These are phyloP conservation scores for Sapayoa aenigma DNA, from an alignment of 2,113 vertebrate species.

Conservation along the genomic window DNA sequence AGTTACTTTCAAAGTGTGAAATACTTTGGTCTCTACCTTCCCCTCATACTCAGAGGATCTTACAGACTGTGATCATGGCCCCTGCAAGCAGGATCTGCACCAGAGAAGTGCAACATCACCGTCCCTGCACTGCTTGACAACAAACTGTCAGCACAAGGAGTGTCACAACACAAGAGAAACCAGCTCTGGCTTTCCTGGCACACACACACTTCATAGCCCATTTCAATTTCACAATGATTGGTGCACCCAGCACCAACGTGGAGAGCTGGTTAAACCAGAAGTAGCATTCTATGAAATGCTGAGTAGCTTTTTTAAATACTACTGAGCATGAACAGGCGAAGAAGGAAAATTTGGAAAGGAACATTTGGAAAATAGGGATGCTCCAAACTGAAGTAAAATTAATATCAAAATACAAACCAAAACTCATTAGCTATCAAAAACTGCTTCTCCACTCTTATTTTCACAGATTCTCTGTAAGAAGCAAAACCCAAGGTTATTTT, in stretches of 20 bases:
- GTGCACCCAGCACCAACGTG: background rate
- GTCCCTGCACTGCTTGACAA: no score
- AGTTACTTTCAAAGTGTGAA: background rate
- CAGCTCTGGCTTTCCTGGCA: background rate
- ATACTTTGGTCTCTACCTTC: background rate
- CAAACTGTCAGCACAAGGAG: fast-evolving
- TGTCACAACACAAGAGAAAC: background rate
- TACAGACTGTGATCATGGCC: background rate
- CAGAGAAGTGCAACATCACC: background rate
- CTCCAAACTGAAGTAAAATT: background rate
- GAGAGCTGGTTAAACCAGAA: conserved; percentile 14
- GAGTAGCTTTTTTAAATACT: background rate
- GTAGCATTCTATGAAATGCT: background rate
- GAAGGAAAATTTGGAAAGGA: no score
- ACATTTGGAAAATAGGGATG: background rate
- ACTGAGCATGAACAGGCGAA: background rate
- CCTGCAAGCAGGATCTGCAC: background rate
- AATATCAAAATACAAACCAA: background rate
- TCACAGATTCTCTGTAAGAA: background rate
- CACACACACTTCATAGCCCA: background rate
- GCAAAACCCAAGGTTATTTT: background rate
- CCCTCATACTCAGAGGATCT: background rate
- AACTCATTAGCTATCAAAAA: background rate
- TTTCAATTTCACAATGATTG: background rate
- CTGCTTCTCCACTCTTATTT: background rate